These are phyloP conservation scores for Dryococelus australis DNA, from an alignment of 2,888 invertebrate genomes.

Conservation along the genomic window DNA sequence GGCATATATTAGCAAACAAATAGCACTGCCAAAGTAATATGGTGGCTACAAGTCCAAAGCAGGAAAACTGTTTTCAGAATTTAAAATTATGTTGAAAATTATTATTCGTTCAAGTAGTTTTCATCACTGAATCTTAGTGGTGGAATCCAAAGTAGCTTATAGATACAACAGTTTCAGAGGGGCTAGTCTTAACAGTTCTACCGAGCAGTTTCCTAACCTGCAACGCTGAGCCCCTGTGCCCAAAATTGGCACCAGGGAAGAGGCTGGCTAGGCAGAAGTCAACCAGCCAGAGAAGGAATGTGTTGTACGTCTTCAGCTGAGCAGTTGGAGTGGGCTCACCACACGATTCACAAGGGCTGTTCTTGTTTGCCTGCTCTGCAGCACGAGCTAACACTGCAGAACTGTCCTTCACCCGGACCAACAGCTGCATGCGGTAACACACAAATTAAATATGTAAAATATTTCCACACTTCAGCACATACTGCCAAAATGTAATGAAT, in stretches of 20 bases:
- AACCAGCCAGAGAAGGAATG: conserved; percentile 62
- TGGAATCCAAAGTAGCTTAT: too few species aligned
- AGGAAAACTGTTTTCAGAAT: too few species aligned
- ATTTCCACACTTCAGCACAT: background rate
- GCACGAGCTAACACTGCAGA: conserved; percentile 38
- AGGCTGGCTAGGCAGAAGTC: conserved; percentile 64
- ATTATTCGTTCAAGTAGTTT: too few species aligned
- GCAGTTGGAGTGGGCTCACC: conserved; percentile 19
- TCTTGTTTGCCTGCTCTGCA: conserved; percentile 35
- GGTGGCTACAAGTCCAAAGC: too few species aligned
- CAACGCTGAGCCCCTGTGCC: conserved; percentile 66
- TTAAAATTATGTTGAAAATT: too few species aligned
- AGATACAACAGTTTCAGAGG: too few species aligned
- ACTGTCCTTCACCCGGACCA: conserved; percentile 63
- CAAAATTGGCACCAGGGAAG: conserved; percentile 69
- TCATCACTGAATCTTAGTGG: too few species aligned
- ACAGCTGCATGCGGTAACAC: conserved; percentile 46
- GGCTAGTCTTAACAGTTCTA: too few species aligned
- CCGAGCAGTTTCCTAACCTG: conserved; percentile 55
- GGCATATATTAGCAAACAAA: too few species aligned
- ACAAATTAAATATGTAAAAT: background rate
- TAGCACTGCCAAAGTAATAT: too few species aligned
- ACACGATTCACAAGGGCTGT: conserved; percentile 26
- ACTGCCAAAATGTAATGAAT: too few species aligned
- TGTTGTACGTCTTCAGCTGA: conserved; percentile 54